Evolutionary conservation across 1,140 invertebrate genomes (phyloP), one percentile per base, ranked within the genome.

Genomic region (Nylanderia fulva): DNA sequence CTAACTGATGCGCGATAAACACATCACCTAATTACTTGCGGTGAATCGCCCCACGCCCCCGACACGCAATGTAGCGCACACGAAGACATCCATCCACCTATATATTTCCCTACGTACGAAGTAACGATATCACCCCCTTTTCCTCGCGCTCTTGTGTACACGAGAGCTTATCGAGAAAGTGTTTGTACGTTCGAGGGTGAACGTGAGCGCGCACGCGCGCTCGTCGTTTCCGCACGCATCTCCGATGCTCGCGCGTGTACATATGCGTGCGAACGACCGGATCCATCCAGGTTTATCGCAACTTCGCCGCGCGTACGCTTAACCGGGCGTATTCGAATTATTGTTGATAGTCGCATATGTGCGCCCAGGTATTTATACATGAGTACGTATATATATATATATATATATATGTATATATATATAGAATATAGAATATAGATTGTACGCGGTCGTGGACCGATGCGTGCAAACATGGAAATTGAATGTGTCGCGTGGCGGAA

Each of bases 21-120:
- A 89, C 93, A 94, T 94, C 92, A 92, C 90, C 92, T 93, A 94
- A 94, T 94, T 94, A 94, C 91, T 92, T 87, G 91, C 92, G 92
- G 90, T 93, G 91, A 90, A 91, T 92, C 88, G 88, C 89, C 60
- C 86, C 80, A 82, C 76, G 64, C 85, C 87, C 85, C 90, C 88
- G 69, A 83, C 91, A 92, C 86, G 91, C 92, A 89, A 91, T 60
- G 45, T 77, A 71, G 33, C 42, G 60, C 71, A 90, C 82, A 66
- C 82, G 61, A 66, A 88, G 88, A 83, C 88, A 48, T 33, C 29
- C 61, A 48, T 48, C 18, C 64, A 79, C 61, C 48, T 71, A 66
- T n/a, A n/a, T n/a, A n/a, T n/a, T 58, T 80, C 52, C 21, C 21
- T 45, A n/a, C n/a, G 63, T 24, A 24, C 64, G 48, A 80, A 71